Base-by-base conservation (phyloP, 2,113 vertebrate species). In the Copsychus sechellarum region DNA sequence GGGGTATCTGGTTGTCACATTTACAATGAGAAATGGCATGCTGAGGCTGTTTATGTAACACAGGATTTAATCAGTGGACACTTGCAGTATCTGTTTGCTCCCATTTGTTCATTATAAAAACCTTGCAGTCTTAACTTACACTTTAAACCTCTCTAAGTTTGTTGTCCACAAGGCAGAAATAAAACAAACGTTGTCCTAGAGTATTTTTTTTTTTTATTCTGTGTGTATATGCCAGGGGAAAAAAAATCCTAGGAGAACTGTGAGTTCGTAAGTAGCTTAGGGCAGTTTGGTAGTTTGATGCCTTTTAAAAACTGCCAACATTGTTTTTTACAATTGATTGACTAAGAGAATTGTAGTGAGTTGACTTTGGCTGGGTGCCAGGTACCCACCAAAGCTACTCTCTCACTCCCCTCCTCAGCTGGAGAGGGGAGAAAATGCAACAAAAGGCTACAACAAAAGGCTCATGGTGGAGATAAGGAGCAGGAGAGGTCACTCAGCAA, bases 11-110 rank as follows among this genome's bases (percentile, higher is more conserved):
- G 40, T 88, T 82, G 84, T 91, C 79, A 34, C 81, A 60, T 83
- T 90, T 88, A 33, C 31, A 34, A 9, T 86, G 70, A 84, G 64
- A 81, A 92, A 45, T 74, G 69, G 48, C 83, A 81, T 34, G 4
- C 73, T 90, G 45, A 84, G 43, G 60, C 76, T 88, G 88, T 90
- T 95, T 95, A 84, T 81, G 61, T 95, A 86, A 73, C n/a, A 29
- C 20, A 45, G 65, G 66, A 61, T 92, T 94, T 95, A 94, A 91
- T 80, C 58, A 69, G 64, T 70, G 61, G 81, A 84, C 70, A 16
- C 66, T 88, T 91, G 36, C 69, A 66, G 36, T 56, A 60, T 66
- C 48, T 73, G 54, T 36, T 53, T 88, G 28, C 38, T 78, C 8
- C 24, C 8, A 3, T 90, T 93, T 85, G 25, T 92, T 92, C 67